These are phyloP conservation scores for Drosophila percnosoma DNA, from an alignment of 2,888 invertebrate genomes.

Conservation along the genomic window DNA sequence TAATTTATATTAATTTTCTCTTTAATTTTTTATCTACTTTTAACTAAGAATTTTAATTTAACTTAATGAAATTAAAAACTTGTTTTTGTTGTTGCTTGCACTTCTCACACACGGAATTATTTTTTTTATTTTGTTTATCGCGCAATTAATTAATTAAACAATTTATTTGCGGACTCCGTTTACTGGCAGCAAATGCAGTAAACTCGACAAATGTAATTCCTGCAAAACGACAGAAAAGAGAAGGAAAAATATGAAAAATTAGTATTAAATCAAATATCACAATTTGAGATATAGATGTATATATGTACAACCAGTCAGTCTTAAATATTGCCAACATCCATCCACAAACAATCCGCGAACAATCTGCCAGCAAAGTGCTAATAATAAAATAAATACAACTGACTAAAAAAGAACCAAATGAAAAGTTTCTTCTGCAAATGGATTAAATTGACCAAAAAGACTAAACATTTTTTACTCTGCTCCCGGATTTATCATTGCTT, in stretches of 20 bases:
- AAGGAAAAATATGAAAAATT: conserved; percentile 15
- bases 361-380: conserved; percentile 21
- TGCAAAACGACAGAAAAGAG: conserved; percentile 29
- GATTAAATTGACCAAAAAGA: conserved; percentile 1
- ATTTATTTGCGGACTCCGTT: conserved; percentile 55
- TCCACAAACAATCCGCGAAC: neutral
- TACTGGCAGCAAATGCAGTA: conserved; percentile 69
- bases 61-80: conserved; percentile 62
- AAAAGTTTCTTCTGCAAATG: neutral
- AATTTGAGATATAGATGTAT: neutral
- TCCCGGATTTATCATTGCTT: neutral
- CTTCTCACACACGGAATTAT: conserved; percentile 33
- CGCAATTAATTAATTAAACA: conserved; percentile 41
- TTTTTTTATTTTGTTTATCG: conserved; percentile 43
- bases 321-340: neutral
- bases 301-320: neutral
- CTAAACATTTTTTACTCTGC: neutral
- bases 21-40: conserved; percentile 24
- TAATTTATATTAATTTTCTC: conserved; percentile 13
- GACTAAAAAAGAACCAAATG: neutral
- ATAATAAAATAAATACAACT: conserved; percentile 9
- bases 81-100: conserved; percentile 47
- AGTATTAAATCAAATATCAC: conserved; percentile 7
- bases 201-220: conserved; percentile 72
- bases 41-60: conserved; percentile 65